Evolutionary conservation across 2,797 vertebrate species (phyloP), one percentile per base, ranked within the genome.

Genomic region (Lagorchestes hirsutus): DNA sequence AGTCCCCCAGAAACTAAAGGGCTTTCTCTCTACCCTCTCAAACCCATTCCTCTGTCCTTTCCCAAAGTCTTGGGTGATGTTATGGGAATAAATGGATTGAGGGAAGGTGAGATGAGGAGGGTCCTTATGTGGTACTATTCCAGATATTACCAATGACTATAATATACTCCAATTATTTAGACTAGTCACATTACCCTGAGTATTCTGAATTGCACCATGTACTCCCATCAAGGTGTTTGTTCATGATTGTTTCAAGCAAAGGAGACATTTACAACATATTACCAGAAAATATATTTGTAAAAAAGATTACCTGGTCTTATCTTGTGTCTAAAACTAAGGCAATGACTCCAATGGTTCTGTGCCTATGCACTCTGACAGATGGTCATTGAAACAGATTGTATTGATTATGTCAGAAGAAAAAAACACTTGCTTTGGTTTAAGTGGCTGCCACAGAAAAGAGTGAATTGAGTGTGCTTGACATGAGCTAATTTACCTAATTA

Each of bases 351-450:
- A 58, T 27, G 93, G 40, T 46, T 93, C 54, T 56, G 91, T 28
- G 67, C 59, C 52, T 82, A 11, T 94, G 93, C 74, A 90, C 1
- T 58, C 46, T 46, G 57, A 52, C 0, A 95, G 90, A 95, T 10
- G 46, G n/a, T 58, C 55, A 90, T 24, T n/a, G 90, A 54, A 5
- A 46, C 12, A 74, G 62, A 74, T 62, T 27, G 40, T 50, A 87
- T 6, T 74, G 67, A 74, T 74, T 59, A 95, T 59, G 92, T 90
- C 27, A 59, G 91, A 92, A 31, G 31, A 54, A 11, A 94, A 93
- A 93, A 57, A 59, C 55, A 82, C 10, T 9, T 54, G 59, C 55
- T 96, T 82, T 95, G 93, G 55, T 52, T 90, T 82, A 93, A 92
- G 91, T 62, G 22, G 93, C 59, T 56, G 34, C 54, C 52, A 87